Evolutionary conservation across 2,113 vertebrate species (phyloP).

Genomic region (Scophthalmus maximus): DNA sequence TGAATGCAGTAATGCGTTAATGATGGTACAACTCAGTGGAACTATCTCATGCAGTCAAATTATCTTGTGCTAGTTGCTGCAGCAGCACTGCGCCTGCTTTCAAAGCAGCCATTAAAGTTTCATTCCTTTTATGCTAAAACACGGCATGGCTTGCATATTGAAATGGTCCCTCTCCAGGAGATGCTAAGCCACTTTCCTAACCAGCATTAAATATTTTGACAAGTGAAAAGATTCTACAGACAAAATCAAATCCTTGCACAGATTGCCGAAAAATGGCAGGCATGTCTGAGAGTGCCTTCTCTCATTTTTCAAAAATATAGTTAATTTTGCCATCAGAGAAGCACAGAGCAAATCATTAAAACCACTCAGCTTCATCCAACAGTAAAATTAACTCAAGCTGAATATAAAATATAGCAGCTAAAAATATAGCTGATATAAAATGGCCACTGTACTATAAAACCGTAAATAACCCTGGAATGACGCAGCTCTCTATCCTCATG

Average conservation of each 20-base stretch:
- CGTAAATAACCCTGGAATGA: background rate
- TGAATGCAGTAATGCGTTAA: constrained; percentile 39
- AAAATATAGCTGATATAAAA: too few relatives aligned
- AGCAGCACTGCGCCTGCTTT: constrained; percentile 38
- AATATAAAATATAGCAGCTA: too few relatives aligned
- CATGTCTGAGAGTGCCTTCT: background rate
- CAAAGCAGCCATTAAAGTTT: constrained; percentile 67
- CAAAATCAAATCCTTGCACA: constrained; percentile 33
- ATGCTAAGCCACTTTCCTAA: constrained; percentile 16
- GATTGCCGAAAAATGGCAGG: constrained; percentile 14
- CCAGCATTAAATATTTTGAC: constrained; percentile 44
- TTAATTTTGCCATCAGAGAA: background rate
- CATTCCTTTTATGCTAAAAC: constrained; percentile 57
- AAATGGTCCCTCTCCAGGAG: constrained; percentile 21
- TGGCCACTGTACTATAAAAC: background rate
- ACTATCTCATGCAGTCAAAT: constrained; percentile 50
- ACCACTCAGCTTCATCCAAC: background rate
- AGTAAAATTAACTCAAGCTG: background rate
- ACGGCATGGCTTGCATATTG: constrained; percentile 53
- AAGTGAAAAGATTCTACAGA: constrained; percentile 36
- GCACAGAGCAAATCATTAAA: constrained; percentile 6
- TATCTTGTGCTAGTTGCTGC: constrained; percentile 22
- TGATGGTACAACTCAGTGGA: constrained; percentile 5
- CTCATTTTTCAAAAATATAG: background rate
- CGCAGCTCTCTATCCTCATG: fast-evolving